Evolutionary conservation across 2,888 invertebrate genomes (phyloP).

Genomic region (Ennomos quercinarius): DNA sequence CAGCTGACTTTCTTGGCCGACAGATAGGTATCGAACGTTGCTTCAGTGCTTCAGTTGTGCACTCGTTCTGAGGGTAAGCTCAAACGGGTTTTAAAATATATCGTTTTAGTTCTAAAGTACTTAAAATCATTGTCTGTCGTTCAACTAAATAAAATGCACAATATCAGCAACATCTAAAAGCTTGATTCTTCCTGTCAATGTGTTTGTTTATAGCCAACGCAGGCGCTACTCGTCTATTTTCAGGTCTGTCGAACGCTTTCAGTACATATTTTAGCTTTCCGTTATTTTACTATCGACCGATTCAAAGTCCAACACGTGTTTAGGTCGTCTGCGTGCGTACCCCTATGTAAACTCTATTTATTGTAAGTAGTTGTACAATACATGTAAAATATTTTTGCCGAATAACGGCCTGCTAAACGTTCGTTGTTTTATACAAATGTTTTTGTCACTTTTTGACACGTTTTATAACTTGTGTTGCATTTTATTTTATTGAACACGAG

Average conservation of each 20-base stretch:
- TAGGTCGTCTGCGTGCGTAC: not conserved
- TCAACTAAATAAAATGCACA: slow-evolving; percentile 60
- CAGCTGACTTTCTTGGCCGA: not conserved
- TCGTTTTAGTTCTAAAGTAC: slow-evolving; percentile 31
- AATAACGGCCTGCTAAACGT: slow-evolving; percentile 42
- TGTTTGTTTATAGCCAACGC: not conserved
- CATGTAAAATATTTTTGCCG: slow-evolving; percentile 50
- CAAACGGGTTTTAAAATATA: slow-evolving; percentile 3
- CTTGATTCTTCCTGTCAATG: not conserved
- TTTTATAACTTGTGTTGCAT: slow-evolving; percentile 70
- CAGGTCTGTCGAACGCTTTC: too few relatives aligned
- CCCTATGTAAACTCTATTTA: slow-evolving; percentile 2
- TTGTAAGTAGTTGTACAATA: slow-evolving; percentile 42
- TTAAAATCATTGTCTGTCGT: slow-evolving; percentile 43
- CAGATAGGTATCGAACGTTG: slow-evolving; percentile 1
- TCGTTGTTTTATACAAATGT: slow-evolving; percentile 58
- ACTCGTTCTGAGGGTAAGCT: not conserved
- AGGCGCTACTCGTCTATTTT: not conserved
- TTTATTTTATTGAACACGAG: slow-evolving; percentile 80
- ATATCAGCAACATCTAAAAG: not conserved
- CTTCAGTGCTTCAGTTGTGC: not conserved
- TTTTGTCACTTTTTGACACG: slow-evolving; percentile 66
- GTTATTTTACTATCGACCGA: too few relatives aligned
- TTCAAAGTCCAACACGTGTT: too few relatives aligned
- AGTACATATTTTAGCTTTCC: too few relatives aligned